Percentiles rank a stretch among this genome's conserved stretches.
These are phyloP conservation scores for Megastigmus dorsalis DNA, from an alignment of 2,888 invertebrate species.

Conservation along the genomic window DNA sequence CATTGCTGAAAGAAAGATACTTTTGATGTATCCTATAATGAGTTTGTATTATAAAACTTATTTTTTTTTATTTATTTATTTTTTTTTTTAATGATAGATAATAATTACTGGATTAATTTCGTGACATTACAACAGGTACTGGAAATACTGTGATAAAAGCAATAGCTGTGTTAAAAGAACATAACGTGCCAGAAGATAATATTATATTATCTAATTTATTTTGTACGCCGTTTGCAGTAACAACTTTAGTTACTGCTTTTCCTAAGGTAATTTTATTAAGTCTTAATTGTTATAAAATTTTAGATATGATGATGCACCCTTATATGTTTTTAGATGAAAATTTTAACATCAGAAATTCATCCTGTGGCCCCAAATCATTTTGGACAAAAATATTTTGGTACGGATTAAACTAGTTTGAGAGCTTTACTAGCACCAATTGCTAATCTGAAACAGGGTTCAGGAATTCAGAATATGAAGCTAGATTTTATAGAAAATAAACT, in stretches of 20 bases:
- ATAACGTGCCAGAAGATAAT: slow-evolving; percentile 93
- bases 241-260: slow-evolving; percentile 88
- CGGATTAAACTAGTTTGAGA: slow-evolving; percentile 81
- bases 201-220: slow-evolving; percentile 98
- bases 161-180: slow-evolving; percentile 94
- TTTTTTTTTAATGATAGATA: no score
- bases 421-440: slow-evolving; percentile 48
- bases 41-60: slow-evolving; percentile 77
- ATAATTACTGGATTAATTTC: no score
- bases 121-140: slow-evolving; percentile 77
- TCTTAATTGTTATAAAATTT: no score
- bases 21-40: slow-evolving; percentile 99
- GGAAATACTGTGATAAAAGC: slow-evolving; percentile 97
- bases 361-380: slow-evolving; percentile 98
- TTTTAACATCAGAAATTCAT: slow-evolving; percentile 96
- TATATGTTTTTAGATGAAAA: slow-evolving; percentile 86
- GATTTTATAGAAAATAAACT: no score
- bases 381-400: slow-evolving; percentile 99
- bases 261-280: slow-evolving; percentile 80
- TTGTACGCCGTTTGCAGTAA: slow-evolving; percentile 93
- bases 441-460: slow-evolving; percentile 45
- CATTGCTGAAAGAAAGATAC: slow-evolving; percentile 88
- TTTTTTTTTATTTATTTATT: slow-evolving; percentile 8
- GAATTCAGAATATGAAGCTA: no score
- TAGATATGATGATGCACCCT: no score